Conservation (phyloP, 2,797 vertebrate genomes). For the Melanogrammus aeglefinus region DNA sequence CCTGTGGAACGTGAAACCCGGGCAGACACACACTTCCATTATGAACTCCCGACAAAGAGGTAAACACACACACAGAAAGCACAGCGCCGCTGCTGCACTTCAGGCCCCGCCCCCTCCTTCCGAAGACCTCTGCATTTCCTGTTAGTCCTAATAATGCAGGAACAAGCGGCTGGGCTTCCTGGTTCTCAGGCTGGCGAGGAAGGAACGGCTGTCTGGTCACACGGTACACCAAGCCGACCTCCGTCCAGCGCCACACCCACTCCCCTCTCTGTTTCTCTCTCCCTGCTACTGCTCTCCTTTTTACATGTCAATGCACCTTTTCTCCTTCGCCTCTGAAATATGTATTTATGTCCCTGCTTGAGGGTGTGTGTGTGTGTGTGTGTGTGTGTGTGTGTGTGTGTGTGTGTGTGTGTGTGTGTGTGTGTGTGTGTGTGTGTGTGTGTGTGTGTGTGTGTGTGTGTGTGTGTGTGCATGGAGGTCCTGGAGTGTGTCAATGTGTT, state of each 20-base stretch:
- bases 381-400: neutral
- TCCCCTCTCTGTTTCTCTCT: conserved; percentile 27
- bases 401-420: neutral
- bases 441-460: too few relatives aligned
- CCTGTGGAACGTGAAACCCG: neutral
- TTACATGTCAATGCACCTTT: neutral
- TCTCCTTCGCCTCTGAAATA: neutral
- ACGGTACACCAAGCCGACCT: conserved; percentile 58
- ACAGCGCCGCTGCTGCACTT: neutral
- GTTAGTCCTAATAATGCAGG: conserved; percentile 76
- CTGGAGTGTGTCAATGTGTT: too few relatives aligned
- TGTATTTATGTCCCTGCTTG: neutral
- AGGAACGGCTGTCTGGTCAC: conserved; percentile 78
- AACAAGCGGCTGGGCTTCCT: conserved; percentile 75
- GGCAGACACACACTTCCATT: neutral
- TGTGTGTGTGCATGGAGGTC: neutral
- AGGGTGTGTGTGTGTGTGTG: neutral
- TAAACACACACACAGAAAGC: conserved; percentile 1
- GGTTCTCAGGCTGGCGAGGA: conserved; percentile 79
- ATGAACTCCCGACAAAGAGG: neutral
- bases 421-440: neutral
- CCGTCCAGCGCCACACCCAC: conserved; percentile 43
- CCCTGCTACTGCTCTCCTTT: conserved; percentile 18
- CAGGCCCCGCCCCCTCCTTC: conserved; percentile 41
- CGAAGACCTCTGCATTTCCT: conserved; percentile 80